Percentiles rank a stretch among this genome's conserved stretches.
phyloP scores from a whole-genome alignment of 2,113 vertebrate species.

The Callipepla californica region DNA sequence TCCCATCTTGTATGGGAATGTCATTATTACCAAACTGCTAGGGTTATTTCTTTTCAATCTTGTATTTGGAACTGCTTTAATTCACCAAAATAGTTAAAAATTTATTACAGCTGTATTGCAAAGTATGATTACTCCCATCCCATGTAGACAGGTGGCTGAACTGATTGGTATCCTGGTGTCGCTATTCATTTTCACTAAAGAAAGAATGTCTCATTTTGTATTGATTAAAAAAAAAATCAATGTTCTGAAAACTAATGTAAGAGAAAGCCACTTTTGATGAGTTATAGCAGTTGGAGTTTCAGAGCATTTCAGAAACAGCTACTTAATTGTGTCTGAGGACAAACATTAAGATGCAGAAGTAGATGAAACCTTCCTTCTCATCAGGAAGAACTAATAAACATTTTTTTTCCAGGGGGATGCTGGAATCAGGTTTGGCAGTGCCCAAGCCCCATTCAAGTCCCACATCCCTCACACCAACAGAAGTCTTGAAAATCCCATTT shows the following conservation, averaged over 20 bases:
- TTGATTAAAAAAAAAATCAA: neutral
- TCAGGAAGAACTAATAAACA: neutral
- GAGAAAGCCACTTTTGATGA: neutral
- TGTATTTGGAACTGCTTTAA: neutral
- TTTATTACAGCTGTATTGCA: too few relatives aligned
- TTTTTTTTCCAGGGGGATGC: accelerated
- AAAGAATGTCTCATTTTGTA: neutral
- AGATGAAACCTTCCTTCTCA: neutral
- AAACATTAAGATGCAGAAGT: neutral
- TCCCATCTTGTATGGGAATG: neutral
- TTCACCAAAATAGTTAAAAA: neutral
- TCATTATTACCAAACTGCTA: neutral
- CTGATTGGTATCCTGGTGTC: neutral
- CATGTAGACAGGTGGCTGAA: neutral
- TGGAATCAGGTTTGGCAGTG: neutral
- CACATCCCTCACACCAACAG: neutral
- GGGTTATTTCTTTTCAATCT: neutral
- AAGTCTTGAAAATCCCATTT: neutral
- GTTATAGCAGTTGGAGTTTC: neutral
- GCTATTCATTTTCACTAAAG: neutral
- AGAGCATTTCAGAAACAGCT: neutral
- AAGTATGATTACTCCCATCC: neutral
- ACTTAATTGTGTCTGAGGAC: neutral
- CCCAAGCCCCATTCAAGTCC: neutral
- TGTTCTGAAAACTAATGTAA: neutral